Base-by-base conservation (phyloP, 2,888 invertebrate species). In the Elegia similella region DNA sequence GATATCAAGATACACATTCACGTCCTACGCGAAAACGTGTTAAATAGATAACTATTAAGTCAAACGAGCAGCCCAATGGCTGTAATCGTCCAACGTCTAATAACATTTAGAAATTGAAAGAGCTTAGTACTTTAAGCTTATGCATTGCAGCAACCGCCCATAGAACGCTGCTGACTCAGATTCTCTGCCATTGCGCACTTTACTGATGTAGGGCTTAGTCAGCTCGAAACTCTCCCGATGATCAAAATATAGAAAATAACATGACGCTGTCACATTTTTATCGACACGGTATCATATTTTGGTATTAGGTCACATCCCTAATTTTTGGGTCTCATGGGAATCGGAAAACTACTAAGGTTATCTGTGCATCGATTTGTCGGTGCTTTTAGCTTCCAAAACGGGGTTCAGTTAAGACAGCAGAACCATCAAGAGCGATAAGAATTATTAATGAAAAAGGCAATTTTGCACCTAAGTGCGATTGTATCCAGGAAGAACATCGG, bases 1-100 rank as follows among this genome's bases (percentile, higher is more conserved):
- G 63, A 65, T 67, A 73, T 73, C 73, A 62, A 69, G 69, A 74
- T 72, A 62, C 56, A 56, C 64, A 64, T 64, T 61, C 63, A 56
- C 61, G 57, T 58, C 63, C 57, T 44, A 55, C 54, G 44, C 34
- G 32, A 34, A 55, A 32, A 44, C 12, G 44, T 55, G 54, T 55
- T 55, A 55, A 55, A 55, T 44, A 44, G 29, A 54, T 44, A 43
- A 15, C 34, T 16, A 44, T 55, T 44, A 46, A 46, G 30, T 15
- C 10, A 53, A 42, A 42, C 42, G 52, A 42, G 42, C 42, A 53
- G 29, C 42, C 42, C 52, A 53, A 53, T 53, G 17, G 50, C 23
- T 42, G 29, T 38, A 29, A 42, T 42, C 17, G 13, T 42, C 13
- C 29, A 53, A 29, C 29, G 23, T 34, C 17, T 50, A 50, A 50